Base-by-base conservation (phyloP, 1,140 invertebrate species). In the Penaeus indicus region DNA sequence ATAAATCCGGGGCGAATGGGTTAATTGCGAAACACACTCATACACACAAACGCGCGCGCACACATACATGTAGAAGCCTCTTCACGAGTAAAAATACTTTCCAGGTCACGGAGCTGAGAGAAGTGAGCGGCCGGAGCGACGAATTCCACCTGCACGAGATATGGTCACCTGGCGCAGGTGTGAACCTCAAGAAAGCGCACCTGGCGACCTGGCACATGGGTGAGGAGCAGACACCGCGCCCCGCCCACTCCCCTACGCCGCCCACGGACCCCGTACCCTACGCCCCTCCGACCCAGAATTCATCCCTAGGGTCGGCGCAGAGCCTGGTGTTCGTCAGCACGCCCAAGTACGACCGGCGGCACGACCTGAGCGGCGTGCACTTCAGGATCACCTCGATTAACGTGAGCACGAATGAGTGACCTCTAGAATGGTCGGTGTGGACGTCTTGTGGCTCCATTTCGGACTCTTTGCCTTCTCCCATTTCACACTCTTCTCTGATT, bases 381-480 rank as follows among this genome's bases (percentile, higher is more conserved):
- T 90, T 90, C 77, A 69, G 88, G 32, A 67, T 88, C 77, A 90
- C 90, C 22, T 88, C 83, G 60, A 85, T 90, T 47, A 90, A 85
- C 22, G 90, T 90, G 63, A 88, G 90, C 60, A 32, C 32, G 32
- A 2, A 32, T 32, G 32, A 32, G 32, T 32, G 32, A 2, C 32
- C 32, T 5, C 27, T 18, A 1, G 5, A 32, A 0, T 7, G 47
- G 47, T 47, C 47, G 47, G 47, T 13, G 32, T 32, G 32, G 32
- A 32, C 32, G 32, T 42, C 7, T 42, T 42, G 38, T 4, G 38
- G 38, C 5, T 42, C 38, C 7, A 42, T 32, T 32, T 32, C 32
- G 32, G 38, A 42, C 0, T 8, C 0, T 3, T 8, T 8, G 38
- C 38, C 38, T 42, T 42, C 7, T 42, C 4, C 7, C 4, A 0